A percentile compares a stretch with the other conserved stretches of the same genome.
Evolutionary conservation across 2,797 vertebrate genomes (phyloP).

Genomic region (Cuculus canorus): DNA sequence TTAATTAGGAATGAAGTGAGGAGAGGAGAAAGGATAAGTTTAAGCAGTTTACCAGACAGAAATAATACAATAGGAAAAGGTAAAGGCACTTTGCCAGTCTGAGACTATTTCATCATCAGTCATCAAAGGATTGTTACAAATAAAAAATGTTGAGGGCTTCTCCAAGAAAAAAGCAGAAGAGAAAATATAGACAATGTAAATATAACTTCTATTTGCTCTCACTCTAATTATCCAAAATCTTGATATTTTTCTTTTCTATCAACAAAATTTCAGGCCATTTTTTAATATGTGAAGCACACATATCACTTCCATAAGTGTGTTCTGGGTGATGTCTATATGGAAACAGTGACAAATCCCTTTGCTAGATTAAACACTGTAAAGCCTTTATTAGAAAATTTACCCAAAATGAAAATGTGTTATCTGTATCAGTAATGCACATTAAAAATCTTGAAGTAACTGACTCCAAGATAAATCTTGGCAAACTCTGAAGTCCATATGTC

Average conservation of each 20-base stretch:
- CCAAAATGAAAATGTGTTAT: conserved; percentile 28
- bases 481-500: conserved; percentile 60
- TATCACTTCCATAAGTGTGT: not conserved
- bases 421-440: not conserved
- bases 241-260: not conserved
- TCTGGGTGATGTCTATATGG: not conserved
- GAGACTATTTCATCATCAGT: not conserved
- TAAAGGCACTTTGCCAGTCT: not conserved
- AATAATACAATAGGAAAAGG: not conserved
- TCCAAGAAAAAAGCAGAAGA: not conserved
- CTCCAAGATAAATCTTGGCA: conserved; percentile 52
- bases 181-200: not conserved
- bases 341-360: not conserved
- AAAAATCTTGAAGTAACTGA: conserved; percentile 41
- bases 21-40: not conserved
- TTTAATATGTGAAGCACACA: not conserved
- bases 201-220: not conserved
- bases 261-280: not conserved
- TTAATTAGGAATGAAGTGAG: not conserved
- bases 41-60: not conserved
- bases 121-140: not conserved
- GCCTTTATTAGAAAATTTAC: conserved; percentile 18
- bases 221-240: not conserved
- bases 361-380: not conserved
- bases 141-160: not conserved